phyloP scores from a whole-genome alignment of 1,140 invertebrate species.

The Meloidogyne exigua region DNA sequence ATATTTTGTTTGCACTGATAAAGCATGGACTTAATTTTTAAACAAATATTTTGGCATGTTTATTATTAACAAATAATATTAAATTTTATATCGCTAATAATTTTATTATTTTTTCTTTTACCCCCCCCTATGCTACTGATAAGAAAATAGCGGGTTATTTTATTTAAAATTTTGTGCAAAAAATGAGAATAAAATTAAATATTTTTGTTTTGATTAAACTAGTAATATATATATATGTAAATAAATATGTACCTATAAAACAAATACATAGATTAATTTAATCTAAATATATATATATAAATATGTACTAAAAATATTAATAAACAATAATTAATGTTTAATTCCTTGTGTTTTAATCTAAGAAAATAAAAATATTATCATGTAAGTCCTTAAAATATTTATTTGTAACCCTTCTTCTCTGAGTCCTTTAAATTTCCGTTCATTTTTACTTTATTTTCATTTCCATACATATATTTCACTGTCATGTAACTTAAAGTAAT shows the following conservation, averaged over 20 bases:
- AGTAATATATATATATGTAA: too few species aligned
- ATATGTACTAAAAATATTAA: background rate
- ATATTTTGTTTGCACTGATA: too few species aligned
- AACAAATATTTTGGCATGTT: background rate
- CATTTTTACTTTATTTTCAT: background rate
- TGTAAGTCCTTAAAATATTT: background rate
- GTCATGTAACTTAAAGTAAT: background rate
- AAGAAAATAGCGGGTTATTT: background rate
- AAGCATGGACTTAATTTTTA: too few species aligned
- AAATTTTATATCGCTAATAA: conserved; percentile 2
- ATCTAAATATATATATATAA: background rate
- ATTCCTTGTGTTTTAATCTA: background rate
- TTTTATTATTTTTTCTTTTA: background rate
- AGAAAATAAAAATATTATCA: background rate
- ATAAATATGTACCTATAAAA: too few species aligned
- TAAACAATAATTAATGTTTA: background rate
- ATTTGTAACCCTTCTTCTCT: background rate
- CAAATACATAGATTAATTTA: too few species aligned
- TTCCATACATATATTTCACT: background rate
- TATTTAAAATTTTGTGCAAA: background rate
- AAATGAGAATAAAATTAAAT: background rate
- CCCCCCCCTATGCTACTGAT: background rate
- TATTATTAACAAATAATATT: background rate
- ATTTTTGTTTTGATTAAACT: too few species aligned
- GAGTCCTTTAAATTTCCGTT: background rate